phyloP scores from a whole-genome alignment of 2,888 invertebrate genomes.

The Tenodera sinensis region DNA sequence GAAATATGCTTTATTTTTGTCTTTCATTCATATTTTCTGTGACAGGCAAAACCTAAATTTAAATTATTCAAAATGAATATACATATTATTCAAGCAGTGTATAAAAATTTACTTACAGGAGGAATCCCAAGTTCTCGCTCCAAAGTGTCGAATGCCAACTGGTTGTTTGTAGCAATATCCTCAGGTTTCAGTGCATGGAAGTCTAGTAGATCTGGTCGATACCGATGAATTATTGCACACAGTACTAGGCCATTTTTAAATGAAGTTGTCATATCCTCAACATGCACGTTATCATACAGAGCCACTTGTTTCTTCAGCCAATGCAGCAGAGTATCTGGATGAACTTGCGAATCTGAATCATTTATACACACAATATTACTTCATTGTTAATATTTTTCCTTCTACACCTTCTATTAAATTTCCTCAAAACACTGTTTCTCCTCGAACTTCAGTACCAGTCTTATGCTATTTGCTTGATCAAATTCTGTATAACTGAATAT shows the following conservation, averaged over 20 bases:
- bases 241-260: slow-evolving; percentile 65
- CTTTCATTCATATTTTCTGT: too few relatives aligned
- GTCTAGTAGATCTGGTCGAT: slow-evolving; percentile 87
- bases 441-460: too few relatives aligned
- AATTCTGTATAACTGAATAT: too few relatives aligned
- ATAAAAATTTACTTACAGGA: slow-evolving; percentile 45
- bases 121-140: slow-evolving; percentile 76
- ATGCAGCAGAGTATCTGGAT: slow-evolving; percentile 68
- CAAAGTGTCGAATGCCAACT: slow-evolving; percentile 79
- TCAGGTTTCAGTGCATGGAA: slow-evolving; percentile 61
- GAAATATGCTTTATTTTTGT: too few relatives aligned
- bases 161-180: slow-evolving; percentile 66
- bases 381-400: too few relatives aligned
- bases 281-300: slow-evolving; percentile 54
- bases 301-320: slow-evolving; percentile 76
- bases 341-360: slow-evolving; percentile 60
- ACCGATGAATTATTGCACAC: slow-evolving; percentile 75
- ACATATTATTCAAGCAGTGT: too few relatives aligned
- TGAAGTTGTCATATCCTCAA: slow-evolving; percentile 65
- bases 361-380: background rate
- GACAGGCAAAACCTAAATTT: too few relatives aligned
- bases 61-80: too few relatives aligned
- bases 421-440: too few relatives aligned
- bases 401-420: too few relatives aligned
- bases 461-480: too few relatives aligned